Conservation (phyloP, 2,888 invertebrate genomes). For the Xestia xanthographa region DNA sequence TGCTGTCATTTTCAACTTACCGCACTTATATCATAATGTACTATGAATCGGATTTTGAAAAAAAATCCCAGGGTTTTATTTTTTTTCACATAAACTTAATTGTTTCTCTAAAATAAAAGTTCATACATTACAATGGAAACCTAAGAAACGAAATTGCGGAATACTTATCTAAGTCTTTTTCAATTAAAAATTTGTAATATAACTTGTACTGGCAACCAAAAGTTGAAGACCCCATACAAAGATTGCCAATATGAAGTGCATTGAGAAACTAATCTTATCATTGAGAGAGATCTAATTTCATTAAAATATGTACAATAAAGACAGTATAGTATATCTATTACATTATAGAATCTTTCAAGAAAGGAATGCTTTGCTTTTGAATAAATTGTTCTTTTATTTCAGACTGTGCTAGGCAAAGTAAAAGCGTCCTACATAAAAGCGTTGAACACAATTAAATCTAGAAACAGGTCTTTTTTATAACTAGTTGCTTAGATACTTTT, state of each 20-base stretch:
- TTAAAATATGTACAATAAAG: neutral
- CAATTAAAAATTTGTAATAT: neutral
- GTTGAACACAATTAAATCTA: conserved; percentile 33
- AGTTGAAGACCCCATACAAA: neutral
- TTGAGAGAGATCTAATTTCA: neutral
- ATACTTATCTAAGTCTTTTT: neutral
- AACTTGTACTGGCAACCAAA: neutral
- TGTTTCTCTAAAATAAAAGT: too few relatives aligned
- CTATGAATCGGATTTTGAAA: too few relatives aligned
- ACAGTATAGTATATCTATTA: too few relatives aligned
- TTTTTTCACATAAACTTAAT: too few relatives aligned
- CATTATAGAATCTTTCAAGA: conserved; percentile 1
- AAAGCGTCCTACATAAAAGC: conserved; percentile 22
- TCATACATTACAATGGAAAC: too few relatives aligned
- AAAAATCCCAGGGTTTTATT: too few relatives aligned
- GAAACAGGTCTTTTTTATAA: neutral
- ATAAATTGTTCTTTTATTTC: conserved; percentile 35
- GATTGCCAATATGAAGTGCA: neutral
- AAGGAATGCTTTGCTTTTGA: conserved; percentile 23
- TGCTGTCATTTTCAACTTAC: too few relatives aligned
- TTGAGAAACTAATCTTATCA: neutral
- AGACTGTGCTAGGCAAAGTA: conserved; percentile 14
- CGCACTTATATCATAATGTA: too few relatives aligned
- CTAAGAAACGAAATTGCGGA: neutral
- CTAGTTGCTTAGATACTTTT: neutral